Conservation (phyloP, 2,888 invertebrate species). For the Drosophila fungiperda region DNA sequence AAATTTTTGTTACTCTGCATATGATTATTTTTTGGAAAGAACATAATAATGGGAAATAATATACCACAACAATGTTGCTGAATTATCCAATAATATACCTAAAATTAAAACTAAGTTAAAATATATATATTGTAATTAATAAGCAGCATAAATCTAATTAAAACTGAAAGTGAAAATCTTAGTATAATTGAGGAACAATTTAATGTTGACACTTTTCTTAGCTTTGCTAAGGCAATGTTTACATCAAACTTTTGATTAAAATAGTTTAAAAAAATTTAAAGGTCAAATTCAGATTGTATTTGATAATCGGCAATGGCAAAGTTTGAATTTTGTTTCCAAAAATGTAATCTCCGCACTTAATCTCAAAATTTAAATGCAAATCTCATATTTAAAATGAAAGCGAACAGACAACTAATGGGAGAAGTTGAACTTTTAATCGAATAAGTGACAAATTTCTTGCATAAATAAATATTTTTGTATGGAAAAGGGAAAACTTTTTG, state of each 20-base stretch:
- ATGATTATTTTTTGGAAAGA: slow-evolving; percentile 30
- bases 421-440: not conserved
- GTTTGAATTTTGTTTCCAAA: not conserved
- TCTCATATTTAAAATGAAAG: not conserved
- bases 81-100: not conserved
- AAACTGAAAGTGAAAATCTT: not conserved
- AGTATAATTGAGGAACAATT: not conserved
- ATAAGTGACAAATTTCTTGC: not conserved
- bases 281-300: not conserved
- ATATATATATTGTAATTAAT: not conserved
- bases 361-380: not conserved
- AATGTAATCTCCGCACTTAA: no score
- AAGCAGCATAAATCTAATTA: not conserved
- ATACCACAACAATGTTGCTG: not conserved
- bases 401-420: not conserved
- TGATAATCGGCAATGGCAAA: not conserved
- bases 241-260: not conserved
- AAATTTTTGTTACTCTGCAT: slow-evolving; percentile 61
- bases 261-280: not conserved
- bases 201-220: not conserved
- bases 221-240: not conserved
- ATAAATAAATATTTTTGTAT: not conserved
- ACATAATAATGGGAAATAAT: not conserved
- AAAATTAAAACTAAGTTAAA: not conserved
- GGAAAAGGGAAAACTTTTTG: not conserved